A percentile compares a stretch with the other conserved stretches of the same genome.
phyloP scores from a whole-genome alignment of 1,140 invertebrate genomes.

The Diabrotica undecimpunctata region DNA sequence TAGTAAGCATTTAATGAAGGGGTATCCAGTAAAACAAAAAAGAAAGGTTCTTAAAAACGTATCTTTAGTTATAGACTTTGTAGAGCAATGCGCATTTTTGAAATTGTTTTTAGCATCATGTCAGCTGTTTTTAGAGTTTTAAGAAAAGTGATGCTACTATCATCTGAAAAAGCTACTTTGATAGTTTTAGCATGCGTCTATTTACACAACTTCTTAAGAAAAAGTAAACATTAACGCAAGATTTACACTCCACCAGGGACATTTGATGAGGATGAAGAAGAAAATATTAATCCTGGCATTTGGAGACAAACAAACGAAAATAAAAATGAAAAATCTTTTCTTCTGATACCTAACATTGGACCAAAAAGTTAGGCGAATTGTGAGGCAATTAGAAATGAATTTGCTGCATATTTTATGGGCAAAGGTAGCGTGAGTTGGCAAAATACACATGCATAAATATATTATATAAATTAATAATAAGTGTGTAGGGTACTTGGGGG shows the following conservation, averaged over 20 bases:
- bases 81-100: constrained; percentile 4
- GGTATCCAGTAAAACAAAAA: constrained; percentile 16
- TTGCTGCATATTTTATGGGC: too few relatives aligned
- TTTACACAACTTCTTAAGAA: constrained; percentile 14
- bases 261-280: not conserved
- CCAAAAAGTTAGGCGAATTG: too few relatives aligned
- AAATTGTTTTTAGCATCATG: constrained; percentile 20
- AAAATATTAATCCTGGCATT: constrained; percentile 16
- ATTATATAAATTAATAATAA: too few relatives aligned
- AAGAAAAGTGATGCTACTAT: not conserved
- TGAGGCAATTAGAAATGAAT: too few relatives aligned
- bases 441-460: too few relatives aligned
- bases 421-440: too few relatives aligned
- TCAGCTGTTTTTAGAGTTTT: constrained; percentile 9
- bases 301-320: constrained; percentile 19
- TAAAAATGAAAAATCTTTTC: constrained; percentile 9
- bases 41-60: constrained; percentile 10
- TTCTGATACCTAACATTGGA: constrained; percentile 11
- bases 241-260: not conserved
- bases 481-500: too few relatives aligned
- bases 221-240: not conserved
- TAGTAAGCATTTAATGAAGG: constrained; percentile 18
- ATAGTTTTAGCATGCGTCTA: not conserved
- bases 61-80: not conserved
- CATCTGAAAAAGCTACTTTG: not conserved